These are phyloP conservation scores for Axis porcinus DNA, from an alignment of 2,113 vertebrate species.

Conservation along the genomic window DNA sequence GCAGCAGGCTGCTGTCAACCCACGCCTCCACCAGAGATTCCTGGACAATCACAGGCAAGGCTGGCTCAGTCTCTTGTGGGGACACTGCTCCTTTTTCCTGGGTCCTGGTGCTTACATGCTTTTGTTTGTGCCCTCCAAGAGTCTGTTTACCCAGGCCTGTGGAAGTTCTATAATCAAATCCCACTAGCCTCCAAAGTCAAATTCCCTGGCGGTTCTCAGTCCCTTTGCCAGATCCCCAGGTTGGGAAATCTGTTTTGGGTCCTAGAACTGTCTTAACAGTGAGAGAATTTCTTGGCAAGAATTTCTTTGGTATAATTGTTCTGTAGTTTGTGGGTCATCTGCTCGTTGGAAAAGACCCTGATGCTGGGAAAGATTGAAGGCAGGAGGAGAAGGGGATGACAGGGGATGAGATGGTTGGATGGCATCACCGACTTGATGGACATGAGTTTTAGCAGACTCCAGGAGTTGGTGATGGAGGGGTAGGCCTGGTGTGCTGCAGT, in stretches of 20 bases:
- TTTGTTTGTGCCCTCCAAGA: not conserved
- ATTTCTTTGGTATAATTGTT: not conserved
- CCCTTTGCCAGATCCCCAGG: not conserved
- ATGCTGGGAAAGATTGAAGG: not conserved
- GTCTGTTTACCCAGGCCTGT: not conserved
- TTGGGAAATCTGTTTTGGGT: not conserved
- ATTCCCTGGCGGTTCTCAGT: not conserved
- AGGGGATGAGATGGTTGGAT: not conserved
- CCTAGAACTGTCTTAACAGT: not conserved
- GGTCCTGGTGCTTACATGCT: not conserved
- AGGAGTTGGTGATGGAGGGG: not conserved
- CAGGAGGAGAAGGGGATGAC: not conserved
- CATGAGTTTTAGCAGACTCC: not conserved
- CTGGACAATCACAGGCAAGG: not conserved
- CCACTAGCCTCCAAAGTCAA: not conserved
- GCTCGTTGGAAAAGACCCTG: not conserved
- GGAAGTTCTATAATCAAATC: not conserved
- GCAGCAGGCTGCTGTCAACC: not conserved
- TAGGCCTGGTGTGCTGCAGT: not conserved
- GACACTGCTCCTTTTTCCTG: not conserved
- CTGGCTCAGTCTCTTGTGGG: not conserved
- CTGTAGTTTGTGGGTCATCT: not conserved
- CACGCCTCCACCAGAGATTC: not conserved
- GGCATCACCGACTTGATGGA: not conserved
- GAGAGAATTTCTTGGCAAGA: not conserved